A percentile compares a stretch with the other conserved stretches of the same genome.
phyloP scores from a whole-genome alignment of 2,113 vertebrate species.

The Hippopotamus amphibius region DNA sequence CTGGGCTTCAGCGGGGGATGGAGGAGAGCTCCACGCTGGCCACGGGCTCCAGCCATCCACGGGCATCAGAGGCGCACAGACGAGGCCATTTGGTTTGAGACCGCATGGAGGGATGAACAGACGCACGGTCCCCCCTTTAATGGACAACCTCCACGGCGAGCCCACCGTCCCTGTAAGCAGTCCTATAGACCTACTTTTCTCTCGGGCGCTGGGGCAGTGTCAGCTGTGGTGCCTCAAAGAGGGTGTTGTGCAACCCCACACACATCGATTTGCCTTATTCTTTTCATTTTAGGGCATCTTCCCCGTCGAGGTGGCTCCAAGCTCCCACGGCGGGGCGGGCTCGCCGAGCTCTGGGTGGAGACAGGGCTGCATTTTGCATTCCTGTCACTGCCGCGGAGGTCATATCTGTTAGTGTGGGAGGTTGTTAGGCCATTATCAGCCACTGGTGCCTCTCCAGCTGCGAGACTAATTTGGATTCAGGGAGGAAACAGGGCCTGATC shows the following conservation, averaged over 20 bases:
- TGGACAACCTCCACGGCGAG: not conserved
- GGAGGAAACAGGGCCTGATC: slow-evolving; percentile 79
- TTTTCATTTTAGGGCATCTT: slow-evolving; percentile 45
- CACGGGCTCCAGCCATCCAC: fast-evolving
- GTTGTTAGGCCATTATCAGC: slow-evolving; percentile 81
- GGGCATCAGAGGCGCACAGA: fast-evolving
- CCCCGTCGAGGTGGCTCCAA: not conserved
- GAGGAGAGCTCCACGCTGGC: fast-evolving
- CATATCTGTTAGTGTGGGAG: slow-evolving; percentile 78
- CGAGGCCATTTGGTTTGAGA: fast-evolving
- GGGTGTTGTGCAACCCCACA: not conserved
- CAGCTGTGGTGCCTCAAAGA: not conserved
- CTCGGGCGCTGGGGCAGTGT: not conserved
- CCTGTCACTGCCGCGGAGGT: slow-evolving; percentile 76
- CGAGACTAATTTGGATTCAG: slow-evolving; percentile 87
- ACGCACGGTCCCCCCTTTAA: not conserved
- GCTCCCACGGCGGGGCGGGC: not conserved
- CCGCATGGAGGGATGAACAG: not conserved
- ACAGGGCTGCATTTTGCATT: slow-evolving; percentile 71
- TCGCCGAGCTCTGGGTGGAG: not conserved
- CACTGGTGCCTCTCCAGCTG: slow-evolving; percentile 82
- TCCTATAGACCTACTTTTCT: not conserved
- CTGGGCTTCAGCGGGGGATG: fast-evolving
- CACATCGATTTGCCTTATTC: not conserved
- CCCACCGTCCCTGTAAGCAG: not conserved